Percentiles rank a stretch among this genome's conserved stretches.
phyloP scores from a whole-genome alignment of 2,888 invertebrate species.

The Parnassius glacialis region DNA sequence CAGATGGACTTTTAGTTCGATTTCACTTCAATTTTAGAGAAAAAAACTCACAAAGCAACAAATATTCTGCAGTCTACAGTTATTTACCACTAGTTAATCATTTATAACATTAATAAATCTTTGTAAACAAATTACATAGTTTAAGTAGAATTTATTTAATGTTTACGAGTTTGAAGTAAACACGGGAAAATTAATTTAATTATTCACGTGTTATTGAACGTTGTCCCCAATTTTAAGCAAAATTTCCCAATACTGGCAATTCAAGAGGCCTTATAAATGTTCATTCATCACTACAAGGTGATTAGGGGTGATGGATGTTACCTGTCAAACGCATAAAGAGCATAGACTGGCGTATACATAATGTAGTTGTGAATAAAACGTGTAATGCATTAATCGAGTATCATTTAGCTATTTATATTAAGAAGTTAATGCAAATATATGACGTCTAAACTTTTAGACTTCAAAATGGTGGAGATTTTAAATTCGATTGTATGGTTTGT shows the following conservation, averaged over 20 bases:
- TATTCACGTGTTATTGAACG: background rate
- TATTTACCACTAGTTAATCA: too few relatives aligned
- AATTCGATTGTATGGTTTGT: too few relatives aligned
- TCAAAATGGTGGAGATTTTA: too few relatives aligned
- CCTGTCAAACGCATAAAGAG: constrained; percentile 12
- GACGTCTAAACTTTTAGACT: too few relatives aligned
- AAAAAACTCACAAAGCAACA: too few relatives aligned
- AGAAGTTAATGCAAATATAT: background rate
- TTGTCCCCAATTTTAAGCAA: constrained; percentile 13
- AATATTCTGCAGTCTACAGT: too few relatives aligned
- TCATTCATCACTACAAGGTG: constrained; percentile 20
- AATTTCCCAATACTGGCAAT: constrained; percentile 10
- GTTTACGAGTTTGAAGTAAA: background rate
- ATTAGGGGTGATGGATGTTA: constrained; percentile 17
- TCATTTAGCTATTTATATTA: constrained; percentile 11
- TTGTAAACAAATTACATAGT: too few relatives aligned
- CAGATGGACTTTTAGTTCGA: too few relatives aligned
- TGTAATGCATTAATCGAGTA: constrained; percentile 9
- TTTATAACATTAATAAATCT: background rate
- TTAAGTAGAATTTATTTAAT: background rate
- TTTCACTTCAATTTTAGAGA: too few relatives aligned
- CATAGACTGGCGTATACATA: constrained; percentile 16
- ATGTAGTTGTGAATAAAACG: constrained; percentile 8
- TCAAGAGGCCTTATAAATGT: constrained; percentile 13
- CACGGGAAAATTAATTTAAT: constrained; percentile 11